Conservation (phyloP, 1,140 invertebrate species). For the Cotesia glomerata region DNA sequence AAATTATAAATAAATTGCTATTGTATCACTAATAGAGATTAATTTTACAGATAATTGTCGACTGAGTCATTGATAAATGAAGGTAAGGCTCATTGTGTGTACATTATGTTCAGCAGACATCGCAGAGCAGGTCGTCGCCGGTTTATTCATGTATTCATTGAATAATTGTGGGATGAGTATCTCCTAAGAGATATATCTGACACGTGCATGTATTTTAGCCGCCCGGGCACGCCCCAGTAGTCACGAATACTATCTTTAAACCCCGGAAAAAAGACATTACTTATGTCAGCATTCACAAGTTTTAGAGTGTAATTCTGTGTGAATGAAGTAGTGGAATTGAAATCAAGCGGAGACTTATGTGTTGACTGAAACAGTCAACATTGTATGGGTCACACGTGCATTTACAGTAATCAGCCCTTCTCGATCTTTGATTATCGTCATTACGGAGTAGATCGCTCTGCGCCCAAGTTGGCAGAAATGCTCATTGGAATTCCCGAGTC, state of each 20-base stretch:
- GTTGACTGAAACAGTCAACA: not conserved
- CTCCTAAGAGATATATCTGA: not conserved
- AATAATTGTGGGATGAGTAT: slow-evolving; percentile 39
- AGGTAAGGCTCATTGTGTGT: slow-evolving; percentile 14
- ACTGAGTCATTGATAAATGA: slow-evolving; percentile 3
- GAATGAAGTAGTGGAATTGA: slow-evolving; percentile 1
- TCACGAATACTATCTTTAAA: not conserved
- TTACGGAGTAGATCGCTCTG: not conserved
- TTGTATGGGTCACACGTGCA: not conserved
- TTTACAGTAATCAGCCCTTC: not conserved
- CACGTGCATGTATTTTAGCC: not conserved
- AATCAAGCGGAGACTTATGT: no score
- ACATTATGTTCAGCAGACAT: slow-evolving; percentile 34
- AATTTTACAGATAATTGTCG: not conserved
- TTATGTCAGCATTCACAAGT: not conserved
- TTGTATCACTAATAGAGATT: not conserved
- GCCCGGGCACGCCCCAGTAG: not conserved
- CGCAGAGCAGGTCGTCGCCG: not conserved
- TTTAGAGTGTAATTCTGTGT: not conserved
- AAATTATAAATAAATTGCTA: not conserved
- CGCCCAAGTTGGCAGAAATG: not conserved
- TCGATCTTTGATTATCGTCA: slow-evolving; percentile 5
- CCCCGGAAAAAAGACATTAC: not conserved
- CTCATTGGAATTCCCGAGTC: slow-evolving; percentile 16
- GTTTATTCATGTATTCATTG: slow-evolving; percentile 44